These are phyloP conservation scores for Cartodere bifasciata DNA, from an alignment of 2,888 invertebrate species.

Conservation along the genomic window DNA sequence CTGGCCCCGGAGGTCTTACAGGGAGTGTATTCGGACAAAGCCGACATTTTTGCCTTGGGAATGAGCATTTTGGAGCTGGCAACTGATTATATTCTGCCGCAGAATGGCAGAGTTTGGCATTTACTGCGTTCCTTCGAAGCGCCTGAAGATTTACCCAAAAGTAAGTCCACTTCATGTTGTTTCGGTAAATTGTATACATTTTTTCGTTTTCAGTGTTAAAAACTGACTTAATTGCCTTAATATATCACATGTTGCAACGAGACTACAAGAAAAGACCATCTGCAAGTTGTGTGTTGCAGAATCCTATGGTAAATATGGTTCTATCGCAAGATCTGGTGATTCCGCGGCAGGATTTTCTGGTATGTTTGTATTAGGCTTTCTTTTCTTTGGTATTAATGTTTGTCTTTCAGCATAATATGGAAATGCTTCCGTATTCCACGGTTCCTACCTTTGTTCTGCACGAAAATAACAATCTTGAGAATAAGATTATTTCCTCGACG, in stretches of 20 bases:
- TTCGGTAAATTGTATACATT: slow-evolving; percentile 7
- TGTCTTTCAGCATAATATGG: too few species aligned
- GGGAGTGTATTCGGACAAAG: slow-evolving; percentile 47
- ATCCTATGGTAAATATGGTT: slow-evolving; percentile 5
- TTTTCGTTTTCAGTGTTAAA: slow-evolving; percentile 32
- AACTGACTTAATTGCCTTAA: slow-evolving; percentile 38
- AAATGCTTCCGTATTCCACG: too few species aligned
- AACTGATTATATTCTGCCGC: slow-evolving; percentile 55
- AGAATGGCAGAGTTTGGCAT: slow-evolving; percentile 57
- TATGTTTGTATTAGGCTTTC: slow-evolving; percentile 5
- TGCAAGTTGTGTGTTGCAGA: slow-evolving; percentile 37
- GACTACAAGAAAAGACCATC: slow-evolving; percentile 38
- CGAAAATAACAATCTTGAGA: too few species aligned
- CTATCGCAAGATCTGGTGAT: slow-evolving; percentile 5
- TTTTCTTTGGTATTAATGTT: too few species aligned
- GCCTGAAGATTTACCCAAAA: slow-evolving; percentile 36
- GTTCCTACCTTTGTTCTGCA: too few species aligned
- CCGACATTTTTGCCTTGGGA: slow-evolving; percentile 65
- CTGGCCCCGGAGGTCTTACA: slow-evolving; percentile 59
- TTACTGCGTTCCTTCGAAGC: slow-evolving; percentile 43
- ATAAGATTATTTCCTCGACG: too few species aligned
- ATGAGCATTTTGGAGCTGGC: slow-evolving; percentile 59
- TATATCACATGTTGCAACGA: slow-evolving; percentile 44
- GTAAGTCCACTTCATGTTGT: slow-evolving; percentile 21
- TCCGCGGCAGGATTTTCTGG: slow-evolving; percentile 8